A percentile compares a stretch with the other conserved stretches of the same genome.
These are phyloP conservation scores for Scolopax mira DNA, from an alignment of 2,113 vertebrate species.

Conservation along the genomic window DNA sequence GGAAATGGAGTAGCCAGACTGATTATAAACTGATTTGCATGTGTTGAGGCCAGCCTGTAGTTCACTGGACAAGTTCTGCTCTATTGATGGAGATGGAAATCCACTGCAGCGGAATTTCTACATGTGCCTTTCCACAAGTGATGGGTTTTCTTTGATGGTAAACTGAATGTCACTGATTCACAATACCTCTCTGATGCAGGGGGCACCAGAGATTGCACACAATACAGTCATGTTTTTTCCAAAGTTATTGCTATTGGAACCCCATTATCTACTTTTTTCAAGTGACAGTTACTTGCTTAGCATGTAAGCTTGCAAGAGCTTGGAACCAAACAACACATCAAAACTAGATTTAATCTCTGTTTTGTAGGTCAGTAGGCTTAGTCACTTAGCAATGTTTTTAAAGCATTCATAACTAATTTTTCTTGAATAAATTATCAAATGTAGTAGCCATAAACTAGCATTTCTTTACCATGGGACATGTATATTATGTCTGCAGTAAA, in stretches of 20 bases:
- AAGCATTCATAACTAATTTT: background rate
- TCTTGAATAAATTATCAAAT: slow-evolving; percentile 12
- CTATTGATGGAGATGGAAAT: background rate
- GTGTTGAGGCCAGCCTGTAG: background rate
- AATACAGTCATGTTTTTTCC: background rate
- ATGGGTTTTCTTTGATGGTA: background rate
- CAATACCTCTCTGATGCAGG: background rate
- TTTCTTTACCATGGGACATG: background rate
- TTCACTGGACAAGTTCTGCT: background rate
- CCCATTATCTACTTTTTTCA: background rate
- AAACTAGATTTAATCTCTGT: slow-evolving; percentile 20
- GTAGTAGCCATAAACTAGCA: background rate
- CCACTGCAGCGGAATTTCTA: background rate
- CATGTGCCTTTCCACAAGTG: background rate
- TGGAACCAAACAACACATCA: background rate
- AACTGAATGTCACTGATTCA: background rate
- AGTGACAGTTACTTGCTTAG: background rate
- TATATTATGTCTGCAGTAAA: background rate
- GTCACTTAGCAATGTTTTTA: slow-evolving; percentile 11
- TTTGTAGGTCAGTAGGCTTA: slow-evolving; percentile 32
- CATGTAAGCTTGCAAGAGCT: background rate
- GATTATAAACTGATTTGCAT: background rate
- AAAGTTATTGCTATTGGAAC: background rate
- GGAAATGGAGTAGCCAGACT: background rate
- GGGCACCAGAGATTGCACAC: background rate